These are phyloP conservation scores for Tanypteryx hageni DNA, from an alignment of 2,888 invertebrate species.

Conservation along the genomic window DNA sequence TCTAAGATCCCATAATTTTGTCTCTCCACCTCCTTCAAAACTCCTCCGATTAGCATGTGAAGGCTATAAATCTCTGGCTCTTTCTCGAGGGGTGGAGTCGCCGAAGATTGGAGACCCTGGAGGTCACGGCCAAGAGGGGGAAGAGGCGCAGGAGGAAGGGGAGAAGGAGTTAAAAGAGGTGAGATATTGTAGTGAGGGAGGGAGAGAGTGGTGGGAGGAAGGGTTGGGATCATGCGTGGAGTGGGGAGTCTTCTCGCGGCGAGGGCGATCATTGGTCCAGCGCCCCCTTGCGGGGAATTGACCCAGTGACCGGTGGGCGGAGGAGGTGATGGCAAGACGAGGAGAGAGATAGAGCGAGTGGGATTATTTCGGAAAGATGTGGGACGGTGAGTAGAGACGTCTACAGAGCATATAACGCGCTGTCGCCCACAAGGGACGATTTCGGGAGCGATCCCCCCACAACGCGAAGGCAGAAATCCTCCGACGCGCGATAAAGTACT, in stretches of 20 bases:
- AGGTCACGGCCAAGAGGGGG: conserved; percentile 2
- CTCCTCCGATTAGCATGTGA: conserved; percentile 19
- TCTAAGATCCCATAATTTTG: conserved; percentile 24
- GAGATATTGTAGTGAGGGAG: too few relatives aligned
- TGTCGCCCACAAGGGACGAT: too few relatives aligned
- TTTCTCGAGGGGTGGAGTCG: not conserved
- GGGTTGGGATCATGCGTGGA: not conserved
- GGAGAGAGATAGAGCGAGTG: not conserved
- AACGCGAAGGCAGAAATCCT: too few relatives aligned
- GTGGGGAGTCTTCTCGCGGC: too few relatives aligned
- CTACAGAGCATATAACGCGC: not conserved
- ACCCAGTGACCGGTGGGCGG: not conserved
- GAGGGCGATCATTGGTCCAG: not conserved
- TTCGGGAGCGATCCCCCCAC: too few relatives aligned
- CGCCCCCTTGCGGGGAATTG: not conserved
- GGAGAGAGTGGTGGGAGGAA: not conserved
- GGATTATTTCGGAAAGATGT: not conserved
- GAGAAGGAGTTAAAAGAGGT: too few relatives aligned
- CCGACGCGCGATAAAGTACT: too few relatives aligned
- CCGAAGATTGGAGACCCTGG: conserved; percentile 1
- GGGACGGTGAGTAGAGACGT: not conserved
- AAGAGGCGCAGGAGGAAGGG: too few relatives aligned
- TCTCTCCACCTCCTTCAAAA: not conserved
- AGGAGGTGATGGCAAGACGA: not conserved
- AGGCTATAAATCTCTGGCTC: conserved; percentile 3